Percentiles rank a stretch among this genome's conserved stretches.
Evolutionary conservation across 30 jellyfish, hydroid and myxozoan genomes (phyloP).

Genomic region (Catostylus mosaicus): DNA sequence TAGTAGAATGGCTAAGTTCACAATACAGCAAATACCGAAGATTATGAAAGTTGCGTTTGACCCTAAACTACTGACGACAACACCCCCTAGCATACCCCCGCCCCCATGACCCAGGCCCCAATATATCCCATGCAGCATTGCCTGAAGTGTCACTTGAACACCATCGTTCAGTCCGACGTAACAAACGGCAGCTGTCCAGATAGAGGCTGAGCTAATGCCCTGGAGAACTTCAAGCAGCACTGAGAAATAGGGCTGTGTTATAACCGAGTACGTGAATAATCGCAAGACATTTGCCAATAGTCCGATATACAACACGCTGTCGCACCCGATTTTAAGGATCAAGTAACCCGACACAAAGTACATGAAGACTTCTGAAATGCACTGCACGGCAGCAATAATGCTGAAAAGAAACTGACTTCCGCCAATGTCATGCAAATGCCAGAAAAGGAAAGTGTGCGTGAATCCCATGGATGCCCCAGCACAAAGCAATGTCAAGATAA

Average conservation of each 20-base stretch:
- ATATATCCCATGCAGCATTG: conserved; percentile 93
- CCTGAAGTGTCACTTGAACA: conserved; percentile 96
- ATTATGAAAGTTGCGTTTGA: conserved; percentile 87
- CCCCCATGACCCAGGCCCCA: conserved; percentile 99
- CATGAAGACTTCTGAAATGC: conserved; percentile 95
- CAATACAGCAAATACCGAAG: conserved; percentile 75
- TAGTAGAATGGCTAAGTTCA: conserved; percentile 65
- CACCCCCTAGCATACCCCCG: conserved; percentile 98
- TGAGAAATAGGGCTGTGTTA: conserved; percentile 82
- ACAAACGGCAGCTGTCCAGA: conserved; percentile 97
- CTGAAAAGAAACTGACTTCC: conserved; percentile 95
- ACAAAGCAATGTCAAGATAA: conserved; percentile 82
- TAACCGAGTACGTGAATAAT: conserved; percentile 85
- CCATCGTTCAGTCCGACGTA: conserved; percentile 98
- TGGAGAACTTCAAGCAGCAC: conserved; percentile 84
- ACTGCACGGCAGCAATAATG: conserved; percentile 94
- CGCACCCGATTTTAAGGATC: conserved; percentile 93
- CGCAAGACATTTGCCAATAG: conserved; percentile 88
- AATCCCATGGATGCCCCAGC: conserved; percentile 98
- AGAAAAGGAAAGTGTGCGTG: conserved; percentile 92
- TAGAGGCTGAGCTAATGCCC: conserved; percentile 97
- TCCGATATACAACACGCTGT: conserved; percentile 92
- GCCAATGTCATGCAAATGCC: conserved; percentile 99
- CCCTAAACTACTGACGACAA: conserved; percentile 85
- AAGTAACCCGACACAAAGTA: conserved; percentile 91